Percentiles rank a stretch among this genome's conserved stretches.
Conservation (phyloP, 2,797 vertebrate species). For the Leuciscus waleckii region DNA sequence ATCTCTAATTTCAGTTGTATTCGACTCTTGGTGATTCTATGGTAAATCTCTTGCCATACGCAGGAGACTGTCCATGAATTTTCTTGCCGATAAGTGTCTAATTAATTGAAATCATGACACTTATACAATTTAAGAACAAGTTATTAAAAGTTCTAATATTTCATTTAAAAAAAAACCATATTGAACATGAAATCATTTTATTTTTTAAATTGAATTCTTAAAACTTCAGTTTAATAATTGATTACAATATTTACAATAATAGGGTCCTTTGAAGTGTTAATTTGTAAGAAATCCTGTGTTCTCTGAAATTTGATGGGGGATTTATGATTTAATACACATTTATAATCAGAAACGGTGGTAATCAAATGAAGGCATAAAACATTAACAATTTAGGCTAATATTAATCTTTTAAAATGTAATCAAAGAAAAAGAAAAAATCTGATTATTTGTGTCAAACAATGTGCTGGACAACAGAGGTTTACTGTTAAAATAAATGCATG, state of each 20-base stretch:
- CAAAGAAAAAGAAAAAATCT: neutral
- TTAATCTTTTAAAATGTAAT: neutral
- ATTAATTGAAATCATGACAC: no score
- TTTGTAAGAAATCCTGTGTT: no score
- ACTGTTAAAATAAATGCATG: neutral
- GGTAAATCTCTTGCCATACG: no score
- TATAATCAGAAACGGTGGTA: neutral
- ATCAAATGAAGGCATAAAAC: neutral
- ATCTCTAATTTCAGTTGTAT: no score
- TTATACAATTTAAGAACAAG: no score
- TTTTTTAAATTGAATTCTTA: neutral
- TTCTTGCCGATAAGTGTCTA: no score
- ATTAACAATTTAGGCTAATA: neutral
- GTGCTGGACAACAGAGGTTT: neutral
- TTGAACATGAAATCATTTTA: neutral
- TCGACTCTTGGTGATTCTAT: no score
- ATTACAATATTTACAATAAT: neutral
- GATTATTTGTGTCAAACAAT: neutral
- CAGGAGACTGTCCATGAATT: no score
- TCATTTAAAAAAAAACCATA: neutral
- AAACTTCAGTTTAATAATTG: neutral
- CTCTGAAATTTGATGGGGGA: no score
- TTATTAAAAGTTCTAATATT: neutral
- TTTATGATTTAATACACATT: neutral
- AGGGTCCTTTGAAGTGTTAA: neutral